A percentile compares a stretch with the other conserved stretches of the same genome.
phyloP scores from a whole-genome alignment of 2,113 vertebrate species.

The Sinocyclocheilus maitianheensis region DNA sequence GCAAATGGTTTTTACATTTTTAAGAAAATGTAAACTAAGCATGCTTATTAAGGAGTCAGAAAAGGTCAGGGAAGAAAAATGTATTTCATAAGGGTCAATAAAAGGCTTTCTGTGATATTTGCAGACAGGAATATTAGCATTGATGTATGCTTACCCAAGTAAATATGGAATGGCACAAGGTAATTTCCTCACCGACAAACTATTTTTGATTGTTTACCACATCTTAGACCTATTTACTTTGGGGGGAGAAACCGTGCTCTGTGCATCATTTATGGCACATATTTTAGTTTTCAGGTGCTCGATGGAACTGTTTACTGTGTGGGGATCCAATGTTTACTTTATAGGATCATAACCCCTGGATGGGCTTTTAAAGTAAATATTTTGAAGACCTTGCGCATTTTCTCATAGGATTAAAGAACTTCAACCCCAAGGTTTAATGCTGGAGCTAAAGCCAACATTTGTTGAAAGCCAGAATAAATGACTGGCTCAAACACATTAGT shows the following conservation, averaged over 20 bases:
- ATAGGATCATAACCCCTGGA: constrained; percentile 54
- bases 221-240: constrained; percentile 39
- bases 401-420: constrained; percentile 56
- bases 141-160: constrained; percentile 5
- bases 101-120: not conserved
- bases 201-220: constrained; percentile 43
- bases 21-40: not conserved
- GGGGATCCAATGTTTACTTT: constrained; percentile 56
- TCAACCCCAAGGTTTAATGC: constrained; percentile 47
- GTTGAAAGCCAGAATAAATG: constrained; percentile 49
- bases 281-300: constrained; percentile 34
- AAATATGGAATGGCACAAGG: constrained; percentile 27
- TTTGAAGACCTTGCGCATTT: constrained; percentile 49
- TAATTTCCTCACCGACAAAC: constrained; percentile 15
- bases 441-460: constrained; percentile 49
- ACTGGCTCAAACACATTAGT: constrained; percentile 12
- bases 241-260: not conserved
- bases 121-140: constrained; percentile 15
- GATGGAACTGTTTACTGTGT: constrained; percentile 53
- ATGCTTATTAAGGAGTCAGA: not conserved
- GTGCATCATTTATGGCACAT: constrained; percentile 19
- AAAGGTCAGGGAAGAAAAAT: constrained; percentile 1
- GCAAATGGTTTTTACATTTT: not conserved
- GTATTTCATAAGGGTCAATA: not conserved
- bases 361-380: constrained; percentile 57